Conservation (phyloP, 2,113 vertebrate species). For the Hystrix brachyura region DNA sequence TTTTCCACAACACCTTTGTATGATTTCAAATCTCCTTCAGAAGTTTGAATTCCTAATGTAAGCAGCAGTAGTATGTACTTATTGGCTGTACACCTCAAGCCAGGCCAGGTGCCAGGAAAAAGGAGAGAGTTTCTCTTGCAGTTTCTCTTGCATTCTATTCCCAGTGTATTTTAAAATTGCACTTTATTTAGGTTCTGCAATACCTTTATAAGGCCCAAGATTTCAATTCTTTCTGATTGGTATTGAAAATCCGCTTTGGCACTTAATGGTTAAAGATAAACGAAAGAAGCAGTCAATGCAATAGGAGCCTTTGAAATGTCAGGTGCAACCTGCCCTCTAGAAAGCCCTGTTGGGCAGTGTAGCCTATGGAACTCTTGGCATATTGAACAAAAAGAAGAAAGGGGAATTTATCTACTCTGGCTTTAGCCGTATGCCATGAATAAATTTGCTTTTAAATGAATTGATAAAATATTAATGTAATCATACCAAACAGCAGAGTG, state of each 20-base stretch:
- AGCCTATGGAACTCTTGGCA: constrained; percentile 56
- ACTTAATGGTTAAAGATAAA: constrained; percentile 60
- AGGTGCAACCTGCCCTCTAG: background rate
- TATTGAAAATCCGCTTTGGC: constrained; percentile 62
- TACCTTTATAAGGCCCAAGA: constrained; percentile 14
- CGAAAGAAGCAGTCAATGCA: constrained; percentile 60
- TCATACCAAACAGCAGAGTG: constrained; percentile 67
- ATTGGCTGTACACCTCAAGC: background rate
- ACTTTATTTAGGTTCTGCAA: constrained; percentile 34
- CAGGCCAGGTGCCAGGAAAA: constrained; percentile 10
- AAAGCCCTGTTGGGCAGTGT: constrained; percentile 45
- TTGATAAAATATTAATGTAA: constrained; percentile 85
- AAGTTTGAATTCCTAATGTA: constrained; percentile 52
- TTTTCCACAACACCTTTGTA: constrained; percentile 35
- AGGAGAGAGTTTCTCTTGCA: constrained; percentile 34
- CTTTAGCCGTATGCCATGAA: constrained; percentile 72
- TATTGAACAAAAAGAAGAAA: constrained; percentile 67
- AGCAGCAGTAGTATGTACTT: background rate
- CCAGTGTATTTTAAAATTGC: constrained; percentile 40
- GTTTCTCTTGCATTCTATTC: constrained; percentile 45
- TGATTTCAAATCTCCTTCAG: constrained; percentile 57
- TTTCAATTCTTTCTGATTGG: constrained; percentile 44
- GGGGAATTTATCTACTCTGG: constrained; percentile 50
- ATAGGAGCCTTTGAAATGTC: constrained; percentile 65
- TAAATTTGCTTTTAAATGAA: constrained; percentile 78